These are phyloP conservation scores for Grus americana DNA, from an alignment of 2,113 vertebrate genomes.

Conservation along the genomic window DNA sequence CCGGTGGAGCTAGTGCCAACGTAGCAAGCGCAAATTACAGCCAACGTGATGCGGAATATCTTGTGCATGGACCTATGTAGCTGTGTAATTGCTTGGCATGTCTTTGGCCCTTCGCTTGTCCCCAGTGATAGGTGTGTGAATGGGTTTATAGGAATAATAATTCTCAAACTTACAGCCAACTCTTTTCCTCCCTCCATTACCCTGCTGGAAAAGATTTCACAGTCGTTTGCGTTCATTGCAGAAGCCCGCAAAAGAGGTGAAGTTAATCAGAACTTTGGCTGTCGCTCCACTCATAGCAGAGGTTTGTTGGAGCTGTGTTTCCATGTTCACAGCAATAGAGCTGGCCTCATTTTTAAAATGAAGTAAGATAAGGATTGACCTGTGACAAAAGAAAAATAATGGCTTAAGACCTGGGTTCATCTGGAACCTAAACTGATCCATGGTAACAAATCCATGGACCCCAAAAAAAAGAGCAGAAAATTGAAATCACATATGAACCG, in stretches of 20 bases:
- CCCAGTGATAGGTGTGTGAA: constrained; percentile 72
- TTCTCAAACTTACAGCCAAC: constrained; percentile 65
- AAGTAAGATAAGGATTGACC: neutral
- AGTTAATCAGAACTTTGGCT: constrained; percentile 65
- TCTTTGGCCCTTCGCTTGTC: constrained; percentile 68
- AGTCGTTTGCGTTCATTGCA: constrained; percentile 32
- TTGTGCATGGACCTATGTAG: constrained; percentile 62
- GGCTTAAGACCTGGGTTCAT: neutral
- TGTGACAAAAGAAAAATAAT: neutral
- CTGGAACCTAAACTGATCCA: neutral
- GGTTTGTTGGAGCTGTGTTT: neutral
- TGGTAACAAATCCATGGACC: neutral
- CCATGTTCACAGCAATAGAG: neutral
- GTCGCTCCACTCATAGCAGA: neutral
- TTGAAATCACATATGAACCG: neutral
- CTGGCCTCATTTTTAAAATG: neutral
- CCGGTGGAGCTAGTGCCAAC: constrained; percentile 51
- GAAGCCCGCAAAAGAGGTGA: constrained; percentile 35
- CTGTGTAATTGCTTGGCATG: constrained; percentile 74
- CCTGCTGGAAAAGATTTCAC: constrained; percentile 61
- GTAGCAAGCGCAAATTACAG: constrained; percentile 55
- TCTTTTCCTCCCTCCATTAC: constrained; percentile 56
- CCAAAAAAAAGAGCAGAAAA: neutral
- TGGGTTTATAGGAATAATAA: constrained; percentile 72
- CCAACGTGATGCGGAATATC: constrained; percentile 52